These are phyloP conservation scores for Entosphenus tridentatus DNA, from an alignment of 2,113 vertebrate species.

Conservation along the genomic window DNA sequence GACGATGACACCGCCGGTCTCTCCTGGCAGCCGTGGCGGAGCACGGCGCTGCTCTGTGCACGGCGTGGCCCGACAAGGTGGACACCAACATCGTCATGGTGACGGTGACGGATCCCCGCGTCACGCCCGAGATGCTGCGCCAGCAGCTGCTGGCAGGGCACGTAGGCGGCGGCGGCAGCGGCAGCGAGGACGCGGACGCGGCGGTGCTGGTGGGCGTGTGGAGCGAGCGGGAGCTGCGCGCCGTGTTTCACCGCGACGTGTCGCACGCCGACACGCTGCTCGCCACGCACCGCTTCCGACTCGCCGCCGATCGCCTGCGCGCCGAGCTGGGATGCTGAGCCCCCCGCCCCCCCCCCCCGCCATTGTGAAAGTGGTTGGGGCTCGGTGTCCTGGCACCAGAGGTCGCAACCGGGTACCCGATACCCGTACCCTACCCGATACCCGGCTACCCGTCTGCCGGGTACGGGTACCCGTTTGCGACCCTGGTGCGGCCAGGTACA, in stretches of 20 bases:
- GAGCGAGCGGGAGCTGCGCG: constrained; percentile 13
- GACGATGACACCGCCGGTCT: not conserved
- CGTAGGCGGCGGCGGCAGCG: too few species aligned
- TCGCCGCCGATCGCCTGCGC: too few species aligned
- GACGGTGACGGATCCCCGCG: constrained; percentile 9
- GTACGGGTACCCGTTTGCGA: too few species aligned
- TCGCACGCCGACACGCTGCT: constrained; percentile 27
- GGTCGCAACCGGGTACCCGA: too few species aligned
- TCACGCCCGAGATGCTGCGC: constrained; percentile 28
- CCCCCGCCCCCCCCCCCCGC: too few species aligned
- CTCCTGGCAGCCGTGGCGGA: constrained; percentile 14
- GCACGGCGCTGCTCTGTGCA: constrained; percentile 23
- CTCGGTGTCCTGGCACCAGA: too few species aligned
- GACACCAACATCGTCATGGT: constrained; percentile 48
- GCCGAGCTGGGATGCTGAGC: too few species aligned
- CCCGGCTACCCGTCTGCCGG: too few species aligned
- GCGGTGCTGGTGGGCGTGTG: constrained; percentile 31
- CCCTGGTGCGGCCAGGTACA: too few species aligned
- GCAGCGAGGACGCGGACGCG: constrained; percentile 19
- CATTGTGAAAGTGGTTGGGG: too few species aligned
- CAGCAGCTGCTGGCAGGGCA: constrained; percentile 18
- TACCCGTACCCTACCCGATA: too few species aligned
- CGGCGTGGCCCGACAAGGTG: constrained; percentile 18
- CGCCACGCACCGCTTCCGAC: constrained; percentile 14
- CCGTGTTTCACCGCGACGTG: constrained; percentile 38